phyloP scores from a whole-genome alignment of 2,888 invertebrate genomes.

The Drosophila bunnanda region DNA sequence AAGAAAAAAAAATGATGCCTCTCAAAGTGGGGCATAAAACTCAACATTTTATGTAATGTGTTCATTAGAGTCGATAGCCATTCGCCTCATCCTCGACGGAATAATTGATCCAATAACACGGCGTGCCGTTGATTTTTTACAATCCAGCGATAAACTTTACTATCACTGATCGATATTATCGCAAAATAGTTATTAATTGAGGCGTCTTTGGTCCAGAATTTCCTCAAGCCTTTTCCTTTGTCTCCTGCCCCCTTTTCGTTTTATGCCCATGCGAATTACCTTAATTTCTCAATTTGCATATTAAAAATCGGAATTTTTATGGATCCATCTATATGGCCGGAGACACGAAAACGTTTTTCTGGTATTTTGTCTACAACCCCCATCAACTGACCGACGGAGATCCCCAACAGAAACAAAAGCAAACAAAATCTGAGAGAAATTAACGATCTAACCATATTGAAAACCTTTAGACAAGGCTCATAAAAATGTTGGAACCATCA shows the following conservation, averaged over 20 bases:
- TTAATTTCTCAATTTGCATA: constrained; percentile 64
- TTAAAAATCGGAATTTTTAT: constrained; percentile 65
- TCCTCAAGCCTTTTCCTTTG: constrained; percentile 52
- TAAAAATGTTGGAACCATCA: constrained; percentile 56
- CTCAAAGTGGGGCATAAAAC: constrained; percentile 73
- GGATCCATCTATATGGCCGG: constrained; percentile 31
- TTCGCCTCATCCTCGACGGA: constrained; percentile 25
- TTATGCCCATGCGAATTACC: constrained; percentile 38
- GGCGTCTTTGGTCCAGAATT: constrained; percentile 39
- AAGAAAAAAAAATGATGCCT: constrained; percentile 38
- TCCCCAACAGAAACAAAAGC: constrained; percentile 3
- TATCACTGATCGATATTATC: constrained; percentile 74
- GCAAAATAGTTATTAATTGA: constrained; percentile 78
- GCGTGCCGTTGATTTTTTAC: constrained; percentile 75
- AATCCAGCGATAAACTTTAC: constrained; percentile 74
- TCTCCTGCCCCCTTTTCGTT: constrained; percentile 22
- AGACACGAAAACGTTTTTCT: constrained; percentile 64
- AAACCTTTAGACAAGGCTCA: constrained; percentile 56
- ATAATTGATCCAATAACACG: constrained; percentile 77
- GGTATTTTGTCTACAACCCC: constrained; percentile 56
- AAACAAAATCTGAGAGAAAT: constrained; percentile 19
- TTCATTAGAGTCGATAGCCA: constrained; percentile 68
- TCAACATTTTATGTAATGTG: constrained; percentile 76
- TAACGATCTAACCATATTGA: constrained; percentile 59
- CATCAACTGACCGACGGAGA: constrained; percentile 6